Evolutionary conservation across 2,888 invertebrate genomes (phyloP).

Genomic region (Diogma glabrata): DNA sequence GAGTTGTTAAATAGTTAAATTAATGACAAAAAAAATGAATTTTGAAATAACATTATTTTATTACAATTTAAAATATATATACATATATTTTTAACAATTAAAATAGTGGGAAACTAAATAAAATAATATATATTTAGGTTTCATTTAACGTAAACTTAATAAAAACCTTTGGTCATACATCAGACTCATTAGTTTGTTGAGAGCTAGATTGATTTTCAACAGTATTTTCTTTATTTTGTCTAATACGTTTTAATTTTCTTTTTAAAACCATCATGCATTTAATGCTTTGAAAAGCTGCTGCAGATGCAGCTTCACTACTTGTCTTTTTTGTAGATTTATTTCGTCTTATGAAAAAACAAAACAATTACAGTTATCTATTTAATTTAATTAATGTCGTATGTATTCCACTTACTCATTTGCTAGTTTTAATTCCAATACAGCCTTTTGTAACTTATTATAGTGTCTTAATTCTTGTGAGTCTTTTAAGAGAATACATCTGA

Average conservation of each 20-base stretch:
- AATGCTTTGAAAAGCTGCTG: constrained; percentile 36
- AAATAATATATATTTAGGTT: too few relatives aligned
- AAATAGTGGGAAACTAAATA: too few relatives aligned
- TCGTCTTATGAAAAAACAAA: neutral
- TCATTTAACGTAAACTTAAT: too few relatives aligned
- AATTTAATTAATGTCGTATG: neutral
- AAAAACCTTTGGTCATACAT: too few relatives aligned
- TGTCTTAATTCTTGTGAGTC: constrained; percentile 34
- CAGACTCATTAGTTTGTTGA: too few relatives aligned
- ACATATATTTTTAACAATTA: too few relatives aligned
- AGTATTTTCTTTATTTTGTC: constrained; percentile 21
- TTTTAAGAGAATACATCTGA: constrained; percentile 32
- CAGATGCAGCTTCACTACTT: constrained; percentile 27
- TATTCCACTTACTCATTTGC: constrained; percentile 23
- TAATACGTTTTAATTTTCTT: constrained; percentile 35
- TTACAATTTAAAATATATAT: too few relatives aligned
- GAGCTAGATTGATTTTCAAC: neutral
- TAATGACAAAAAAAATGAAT: too few relatives aligned
- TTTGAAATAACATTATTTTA: too few relatives aligned
- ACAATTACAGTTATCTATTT: neutral
- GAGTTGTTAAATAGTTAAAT: too few relatives aligned
- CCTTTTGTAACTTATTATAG: constrained; percentile 31
- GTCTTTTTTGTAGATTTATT: constrained; percentile 15
- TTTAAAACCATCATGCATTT: constrained; percentile 37
- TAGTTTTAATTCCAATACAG: constrained; percentile 33